Evolutionary conservation across 2,888 invertebrate genomes (phyloP).

Genomic region (Eilema caniola): DNA sequence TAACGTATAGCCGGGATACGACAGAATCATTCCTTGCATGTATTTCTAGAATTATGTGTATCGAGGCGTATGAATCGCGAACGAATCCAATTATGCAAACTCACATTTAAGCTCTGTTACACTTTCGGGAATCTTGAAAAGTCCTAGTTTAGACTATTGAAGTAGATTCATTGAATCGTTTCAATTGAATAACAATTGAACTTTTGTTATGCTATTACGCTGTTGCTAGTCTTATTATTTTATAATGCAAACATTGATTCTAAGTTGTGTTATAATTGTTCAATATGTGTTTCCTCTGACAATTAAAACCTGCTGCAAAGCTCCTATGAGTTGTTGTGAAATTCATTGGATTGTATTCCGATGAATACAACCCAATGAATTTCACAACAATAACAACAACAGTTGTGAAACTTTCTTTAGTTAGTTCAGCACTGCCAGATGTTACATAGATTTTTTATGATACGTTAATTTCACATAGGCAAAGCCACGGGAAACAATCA

Average conservation of each 20-base stretch:
- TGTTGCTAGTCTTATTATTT: background rate
- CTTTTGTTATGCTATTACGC: background rate
- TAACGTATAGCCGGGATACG: background rate
- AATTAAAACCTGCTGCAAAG: too few species aligned
- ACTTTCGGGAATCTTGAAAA: conserved; percentile 15
- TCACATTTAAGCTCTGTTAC: conserved; percentile 36
- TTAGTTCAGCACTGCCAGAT: too few species aligned
- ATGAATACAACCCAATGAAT: too few species aligned
- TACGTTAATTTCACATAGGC: background rate
- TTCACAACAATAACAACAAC: too few species aligned
- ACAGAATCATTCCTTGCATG: background rate
- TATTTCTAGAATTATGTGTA: conserved; percentile 26
- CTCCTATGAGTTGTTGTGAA: too few species aligned
- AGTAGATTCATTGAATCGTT: conserved; percentile 12
- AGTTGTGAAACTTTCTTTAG: too few species aligned
- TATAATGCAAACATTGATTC: background rate
- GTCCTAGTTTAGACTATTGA: conserved; percentile 25
- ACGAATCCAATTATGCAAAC: conserved; percentile 53
- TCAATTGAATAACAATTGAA: background rate
- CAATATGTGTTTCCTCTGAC: too few species aligned
- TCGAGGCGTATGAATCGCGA: conserved; percentile 49
- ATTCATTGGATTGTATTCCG: too few species aligned
- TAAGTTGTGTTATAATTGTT: background rate
- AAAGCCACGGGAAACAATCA: background rate
- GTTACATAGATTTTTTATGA: too few species aligned